Conservation (phyloP, 2,888 invertebrate genomes). For the Athripsodes cinereus region DNA sequence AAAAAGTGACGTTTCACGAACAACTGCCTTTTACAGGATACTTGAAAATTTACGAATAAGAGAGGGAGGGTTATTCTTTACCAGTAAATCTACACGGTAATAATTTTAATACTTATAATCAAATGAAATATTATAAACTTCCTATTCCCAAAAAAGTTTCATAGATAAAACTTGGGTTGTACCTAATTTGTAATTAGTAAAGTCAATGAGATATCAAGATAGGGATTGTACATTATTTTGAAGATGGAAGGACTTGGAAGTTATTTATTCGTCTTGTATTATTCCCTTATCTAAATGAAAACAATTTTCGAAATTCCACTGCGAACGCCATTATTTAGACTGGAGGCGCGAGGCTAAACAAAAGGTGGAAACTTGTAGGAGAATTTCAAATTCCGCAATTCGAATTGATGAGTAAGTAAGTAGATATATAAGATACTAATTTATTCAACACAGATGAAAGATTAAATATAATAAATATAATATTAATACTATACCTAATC, state of each 20-base stretch:
- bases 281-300: constrained; percentile 23
- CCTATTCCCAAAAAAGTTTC: too few species aligned
- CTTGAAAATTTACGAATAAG: too few species aligned
- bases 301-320: constrained; percentile 25
- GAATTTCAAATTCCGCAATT: constrained; percentile 20
- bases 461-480: neutral
- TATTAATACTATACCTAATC: too few species aligned
- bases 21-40: too few species aligned
- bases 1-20: too few species aligned
- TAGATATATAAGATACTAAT: neutral
- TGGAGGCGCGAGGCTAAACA: constrained; percentile 6
- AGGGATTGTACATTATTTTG: neutral
- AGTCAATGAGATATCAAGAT: neutral
- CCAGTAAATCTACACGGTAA: too few species aligned
- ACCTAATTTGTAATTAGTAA: too few species aligned
- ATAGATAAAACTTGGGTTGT: too few species aligned
- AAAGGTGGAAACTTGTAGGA: constrained; percentile 15
- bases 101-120: too few species aligned
- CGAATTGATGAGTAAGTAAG: constrained; percentile 14
- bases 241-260: neutral
- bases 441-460: neutral
- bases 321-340: constrained; percentile 24
- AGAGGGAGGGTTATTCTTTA: too few species aligned
- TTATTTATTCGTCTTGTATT: constrained; percentile 24
- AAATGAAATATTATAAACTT: too few species aligned